phyloP scores from a whole-genome alignment of 1,140 invertebrate species.

The Galleria mellonella region DNA sequence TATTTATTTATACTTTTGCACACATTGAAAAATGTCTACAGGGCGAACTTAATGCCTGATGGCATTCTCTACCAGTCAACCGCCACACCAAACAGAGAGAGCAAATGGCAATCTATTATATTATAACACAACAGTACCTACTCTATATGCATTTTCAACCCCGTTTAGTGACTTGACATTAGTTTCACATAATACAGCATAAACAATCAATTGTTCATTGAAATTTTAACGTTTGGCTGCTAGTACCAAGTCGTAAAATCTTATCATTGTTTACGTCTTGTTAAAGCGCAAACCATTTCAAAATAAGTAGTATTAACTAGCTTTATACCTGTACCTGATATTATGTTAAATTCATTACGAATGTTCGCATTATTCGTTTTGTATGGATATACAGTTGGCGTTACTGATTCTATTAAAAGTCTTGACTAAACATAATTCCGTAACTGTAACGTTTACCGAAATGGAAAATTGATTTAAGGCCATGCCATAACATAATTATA shows the following conservation, averaged over 20 bases:
- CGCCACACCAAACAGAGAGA: too few species aligned
- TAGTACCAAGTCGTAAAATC: constrained; percentile 21
- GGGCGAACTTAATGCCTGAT: too few species aligned
- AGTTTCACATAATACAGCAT: neutral
- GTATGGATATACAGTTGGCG: constrained; percentile 16
- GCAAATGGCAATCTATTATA: too few species aligned
- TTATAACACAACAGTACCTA: too few species aligned
- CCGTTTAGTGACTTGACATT: too few species aligned
- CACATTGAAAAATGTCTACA: too few species aligned
- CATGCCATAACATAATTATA: too few species aligned
- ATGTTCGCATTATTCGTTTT: constrained; percentile 27
- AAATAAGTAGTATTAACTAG: constrained; percentile 43
- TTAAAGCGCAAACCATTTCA: constrained; percentile 48
- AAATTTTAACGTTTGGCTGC: constrained; percentile 2
- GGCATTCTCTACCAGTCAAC: too few species aligned
- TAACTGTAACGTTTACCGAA: neutral
- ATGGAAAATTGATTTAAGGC: too few species aligned
- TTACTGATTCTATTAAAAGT: constrained; percentile 11
- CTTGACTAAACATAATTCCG: constrained; percentile 12
- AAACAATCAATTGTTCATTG: neutral
- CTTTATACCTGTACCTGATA: constrained; percentile 15
- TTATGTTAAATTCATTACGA: constrained; percentile 46
- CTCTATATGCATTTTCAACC: neutral
- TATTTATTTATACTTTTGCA: too few species aligned
- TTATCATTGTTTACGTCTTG: constrained; percentile 50